Evolutionary conservation across 2,797 vertebrate species (phyloP), one percentile per base, ranked within the genome.

Genomic region (Silurus lanzhouensis): DNA sequence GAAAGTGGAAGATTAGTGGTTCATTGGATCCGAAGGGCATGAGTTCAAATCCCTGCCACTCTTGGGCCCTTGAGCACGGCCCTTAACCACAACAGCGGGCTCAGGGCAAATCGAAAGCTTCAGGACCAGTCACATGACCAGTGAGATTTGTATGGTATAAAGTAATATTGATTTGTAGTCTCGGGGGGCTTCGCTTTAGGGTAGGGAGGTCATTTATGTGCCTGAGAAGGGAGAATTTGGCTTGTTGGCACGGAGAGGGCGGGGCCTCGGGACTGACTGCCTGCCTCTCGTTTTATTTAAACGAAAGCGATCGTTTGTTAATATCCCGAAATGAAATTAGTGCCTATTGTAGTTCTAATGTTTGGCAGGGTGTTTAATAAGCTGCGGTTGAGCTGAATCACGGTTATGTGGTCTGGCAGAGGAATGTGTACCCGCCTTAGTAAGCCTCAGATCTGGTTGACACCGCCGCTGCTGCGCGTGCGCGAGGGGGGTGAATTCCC

Each of bases 81-180:
- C 38, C 38, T 38, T 38, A 38, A 38, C 38, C 3, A 38, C 38
- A 38, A 79, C 84, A 52, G 17, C 85, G 84, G 89, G 82, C 89
- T 92, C 91, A 93, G 92, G 91, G 93, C 88, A 88, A 91, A 86
- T 81, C 57, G 82, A 87, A 89, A 74, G 79, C 78, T 83, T 84
- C 84, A 55, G 83, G 1, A 2, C 7, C 14, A 31, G 27, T 76
- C 52, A 5, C 55, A 57, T 12, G 74, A 58, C 25, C 25, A 58
- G 52, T 3, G 22, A 75, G 72, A 19, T 2, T 27, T 27, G 6
- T 27, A 57, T 55, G 1, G 70, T 48, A 75, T 75, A 19, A 27
- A 27, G 14, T 27, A 17, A n/a, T 78, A 63, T 44, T 63, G 58
- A 58, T 22, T 63, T 78, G 22, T 8, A 46, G 57, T 13, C 38